Base-by-base conservation (phyloP, 2,113 vertebrate genomes). In the Archocentrus centrarchus region DNA sequence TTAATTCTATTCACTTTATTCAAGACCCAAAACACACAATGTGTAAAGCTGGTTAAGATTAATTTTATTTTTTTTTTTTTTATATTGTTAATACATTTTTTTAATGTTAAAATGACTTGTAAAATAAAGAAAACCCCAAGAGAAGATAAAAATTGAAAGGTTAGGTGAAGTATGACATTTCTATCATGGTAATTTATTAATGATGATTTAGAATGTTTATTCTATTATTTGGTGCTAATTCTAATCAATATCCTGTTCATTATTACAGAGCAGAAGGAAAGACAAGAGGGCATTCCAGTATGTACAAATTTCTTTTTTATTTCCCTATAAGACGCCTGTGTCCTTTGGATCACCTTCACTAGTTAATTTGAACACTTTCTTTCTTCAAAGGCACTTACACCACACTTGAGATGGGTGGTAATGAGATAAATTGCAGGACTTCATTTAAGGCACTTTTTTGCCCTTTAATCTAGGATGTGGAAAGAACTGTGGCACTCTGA, bases 401-500 rank as follows among this genome's bases (percentile, higher is more conserved):
- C 27, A 77, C 75, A 86, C 83, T 68, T 64, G 75, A 88, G 85
- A 81, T 83, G 70, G 66, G 62, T 73, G 79, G 66, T 88, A 86
- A 91, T 89, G 77, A 91, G 87, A 53, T 85, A 90, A 93, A 93
- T 90, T 86, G 85, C 58, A 81, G 59, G 22, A 77, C 87, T 86
- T 88, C 76, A 66, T 89, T 91, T 86, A 89, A 77, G 80, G 47
- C 89, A 37, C 55, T 30, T 81, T 83, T 75, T 32, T 39, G 27
- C 68, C 79, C 68, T 88, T 83, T 78, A 90, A 91, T 85, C 68
- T 84, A 30, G 30, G 9, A 75, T 63, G 73, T 80, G 83, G 60
- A 88, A 79, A 59, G 61, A 86, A 89, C 66, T 79, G 63, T 92
- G 84, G 81, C 62, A 73, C 70, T 76, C 32, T 55, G 62, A 83